Evolutionary conservation across 1,140 invertebrate species (phyloP).

Genomic region (Cydia pomonella): DNA sequence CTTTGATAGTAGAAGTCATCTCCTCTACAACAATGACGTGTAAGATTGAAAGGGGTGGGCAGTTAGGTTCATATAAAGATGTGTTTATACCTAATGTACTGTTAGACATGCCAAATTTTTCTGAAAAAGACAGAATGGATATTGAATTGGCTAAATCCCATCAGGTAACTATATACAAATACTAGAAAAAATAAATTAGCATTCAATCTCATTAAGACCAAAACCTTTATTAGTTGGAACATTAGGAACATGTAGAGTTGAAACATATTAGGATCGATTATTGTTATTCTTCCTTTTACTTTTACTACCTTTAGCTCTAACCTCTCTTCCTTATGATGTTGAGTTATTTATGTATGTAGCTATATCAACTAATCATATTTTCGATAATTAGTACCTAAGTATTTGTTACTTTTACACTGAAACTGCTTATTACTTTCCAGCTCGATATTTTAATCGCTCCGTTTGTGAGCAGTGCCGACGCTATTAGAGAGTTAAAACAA

Average conservation of each 20-base stretch:
- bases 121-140: slow-evolving; percentile 89
- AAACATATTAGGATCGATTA: too few species aligned
- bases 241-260: too few species aligned
- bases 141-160: slow-evolving; percentile 88
- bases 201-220: too few species aligned
- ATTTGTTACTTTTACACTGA: not conserved
- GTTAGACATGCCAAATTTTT: slow-evolving; percentile 90
- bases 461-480: slow-evolving; percentile 86
- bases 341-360: too few species aligned
- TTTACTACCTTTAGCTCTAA: too few species aligned
- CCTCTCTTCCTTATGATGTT: too few species aligned
- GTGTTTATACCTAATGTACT: slow-evolving; percentile 90
- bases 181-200: not conserved
- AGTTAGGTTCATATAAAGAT: slow-evolving; percentile 71
- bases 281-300: too few species aligned
- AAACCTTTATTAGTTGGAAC: too few species aligned
- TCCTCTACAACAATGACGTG: slow-evolving; percentile 79
- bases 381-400: too few species aligned
- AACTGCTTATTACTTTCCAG: slow-evolving; percentile 51
- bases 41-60: slow-evolving; percentile 77
- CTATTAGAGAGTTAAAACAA: slow-evolving; percentile 84
- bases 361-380: too few species aligned
- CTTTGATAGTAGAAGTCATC: slow-evolving; percentile 86
- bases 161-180: slow-evolving; percentile 79
- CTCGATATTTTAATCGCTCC: slow-evolving; percentile 90